phyloP scores from a whole-genome alignment of 2,113 vertebrate genomes.

The Bucco capensis region DNA sequence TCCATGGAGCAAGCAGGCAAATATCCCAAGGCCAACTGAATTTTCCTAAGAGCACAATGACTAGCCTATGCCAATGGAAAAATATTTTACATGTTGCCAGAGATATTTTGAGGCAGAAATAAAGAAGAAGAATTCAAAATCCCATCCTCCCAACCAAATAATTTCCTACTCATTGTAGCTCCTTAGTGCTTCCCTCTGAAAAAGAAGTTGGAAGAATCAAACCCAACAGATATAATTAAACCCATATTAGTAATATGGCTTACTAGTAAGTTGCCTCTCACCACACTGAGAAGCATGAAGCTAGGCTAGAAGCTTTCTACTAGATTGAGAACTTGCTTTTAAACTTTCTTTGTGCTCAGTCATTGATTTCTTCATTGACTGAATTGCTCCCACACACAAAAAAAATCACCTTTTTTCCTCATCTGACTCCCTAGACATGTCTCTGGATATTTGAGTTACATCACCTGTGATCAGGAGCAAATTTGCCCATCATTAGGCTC shows the following conservation, averaged over 20 bases:
- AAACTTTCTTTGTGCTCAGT: neutral
- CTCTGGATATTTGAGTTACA: neutral
- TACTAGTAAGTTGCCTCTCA: neutral
- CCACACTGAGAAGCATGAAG: neutral
- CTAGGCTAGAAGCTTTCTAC: neutral
- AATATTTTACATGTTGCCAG: neutral
- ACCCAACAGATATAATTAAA: neutral
- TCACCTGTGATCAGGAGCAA: neutral
- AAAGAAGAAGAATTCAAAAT: neutral
- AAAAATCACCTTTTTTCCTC: neutral
- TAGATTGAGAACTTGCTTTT: neutral
- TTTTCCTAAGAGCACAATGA: neutral
- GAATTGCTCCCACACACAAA: rapidly evolving
- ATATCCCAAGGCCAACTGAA: neutral
- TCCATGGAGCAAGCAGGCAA: neutral
- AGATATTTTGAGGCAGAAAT: neutral
- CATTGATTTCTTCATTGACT: neutral
- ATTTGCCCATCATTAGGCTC: neutral
- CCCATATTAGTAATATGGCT: neutral
- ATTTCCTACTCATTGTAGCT: neutral
- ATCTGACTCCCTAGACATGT: neutral
- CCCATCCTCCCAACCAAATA: neutral
- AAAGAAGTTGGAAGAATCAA: neutral
- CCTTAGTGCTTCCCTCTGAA: neutral
- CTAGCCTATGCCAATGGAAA: neutral